Percentiles rank a stretch among this genome's conserved stretches.
Conservation (phyloP, 1,140 invertebrate species). For the Conus betulinus region DNA sequence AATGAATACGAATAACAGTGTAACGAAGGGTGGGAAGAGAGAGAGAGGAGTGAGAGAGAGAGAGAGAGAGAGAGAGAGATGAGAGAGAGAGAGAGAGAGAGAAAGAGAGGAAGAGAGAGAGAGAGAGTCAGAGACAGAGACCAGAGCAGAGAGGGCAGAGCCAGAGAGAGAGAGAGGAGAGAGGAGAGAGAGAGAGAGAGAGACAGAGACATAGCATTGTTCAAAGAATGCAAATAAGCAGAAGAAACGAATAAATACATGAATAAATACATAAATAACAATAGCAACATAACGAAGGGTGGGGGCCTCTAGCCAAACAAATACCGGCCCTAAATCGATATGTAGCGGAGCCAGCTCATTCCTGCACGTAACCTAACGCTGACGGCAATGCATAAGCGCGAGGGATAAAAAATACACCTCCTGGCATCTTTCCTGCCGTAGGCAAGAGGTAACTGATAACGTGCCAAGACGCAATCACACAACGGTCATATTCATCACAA, state of each 20-base stretch:
- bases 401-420: not conserved
- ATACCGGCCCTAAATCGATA: not conserved
- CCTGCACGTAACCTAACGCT: not conserved
- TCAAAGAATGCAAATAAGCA: no score
- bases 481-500: not conserved
- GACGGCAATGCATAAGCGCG: not conserved
- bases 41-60: not conserved
- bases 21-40: not conserved
- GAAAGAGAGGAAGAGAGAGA: no score
- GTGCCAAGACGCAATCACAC: not conserved
- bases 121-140: no score
- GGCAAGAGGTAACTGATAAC: not conserved
- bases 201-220: no score
- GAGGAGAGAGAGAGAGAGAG: no score
- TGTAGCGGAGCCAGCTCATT: not conserved
- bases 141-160: no score
- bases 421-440: not conserved
- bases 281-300: no score
- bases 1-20: no score
- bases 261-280: no score
- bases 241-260: no score
- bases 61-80: not conserved
- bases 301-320: not conserved
- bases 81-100: constrained; percentile 1
- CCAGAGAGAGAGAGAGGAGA: no score